These are phyloP conservation scores for Eonycteris spelaea DNA, from an alignment of 2,113 vertebrate species.

Conservation along the genomic window DNA sequence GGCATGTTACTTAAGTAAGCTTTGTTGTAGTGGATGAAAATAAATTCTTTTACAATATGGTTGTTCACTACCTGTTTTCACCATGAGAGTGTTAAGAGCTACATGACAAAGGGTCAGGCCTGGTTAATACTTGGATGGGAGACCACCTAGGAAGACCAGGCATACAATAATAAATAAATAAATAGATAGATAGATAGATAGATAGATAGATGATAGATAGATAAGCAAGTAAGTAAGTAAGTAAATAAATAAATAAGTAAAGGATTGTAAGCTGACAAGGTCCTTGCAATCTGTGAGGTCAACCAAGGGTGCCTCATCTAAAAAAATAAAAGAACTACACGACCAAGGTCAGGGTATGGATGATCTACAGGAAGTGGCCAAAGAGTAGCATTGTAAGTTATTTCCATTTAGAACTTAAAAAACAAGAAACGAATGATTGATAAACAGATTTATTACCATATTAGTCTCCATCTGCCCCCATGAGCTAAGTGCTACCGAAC, in stretches of 20 bases:
- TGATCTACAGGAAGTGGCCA: not conserved
- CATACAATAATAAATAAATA: no score
- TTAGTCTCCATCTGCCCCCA: not conserved
- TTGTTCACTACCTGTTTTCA: not conserved
- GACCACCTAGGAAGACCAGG: no score
- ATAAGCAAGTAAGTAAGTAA: no score
- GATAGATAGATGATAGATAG: no score
- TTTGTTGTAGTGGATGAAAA: not conserved
- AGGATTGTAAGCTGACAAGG: no score
- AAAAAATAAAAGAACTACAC: not conserved
- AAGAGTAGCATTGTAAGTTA: not conserved
- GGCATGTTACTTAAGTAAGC: not conserved
- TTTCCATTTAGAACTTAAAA: conserved; percentile 17
- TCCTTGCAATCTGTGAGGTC: no score
- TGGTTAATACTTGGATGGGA: no score
- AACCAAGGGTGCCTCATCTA: no score
- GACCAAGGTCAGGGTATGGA: not conserved
- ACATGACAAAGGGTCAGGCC: not conserved
- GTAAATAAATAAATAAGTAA: no score
- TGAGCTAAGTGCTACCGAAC: not conserved
- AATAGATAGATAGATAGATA: no score
- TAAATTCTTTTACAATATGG: not conserved
- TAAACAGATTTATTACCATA: not conserved
- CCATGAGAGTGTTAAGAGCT: not conserved
- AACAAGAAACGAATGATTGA: not conserved